Base-by-base conservation (phyloP, 2,113 vertebrate genomes). In the Leiothrix lutea region DNA sequence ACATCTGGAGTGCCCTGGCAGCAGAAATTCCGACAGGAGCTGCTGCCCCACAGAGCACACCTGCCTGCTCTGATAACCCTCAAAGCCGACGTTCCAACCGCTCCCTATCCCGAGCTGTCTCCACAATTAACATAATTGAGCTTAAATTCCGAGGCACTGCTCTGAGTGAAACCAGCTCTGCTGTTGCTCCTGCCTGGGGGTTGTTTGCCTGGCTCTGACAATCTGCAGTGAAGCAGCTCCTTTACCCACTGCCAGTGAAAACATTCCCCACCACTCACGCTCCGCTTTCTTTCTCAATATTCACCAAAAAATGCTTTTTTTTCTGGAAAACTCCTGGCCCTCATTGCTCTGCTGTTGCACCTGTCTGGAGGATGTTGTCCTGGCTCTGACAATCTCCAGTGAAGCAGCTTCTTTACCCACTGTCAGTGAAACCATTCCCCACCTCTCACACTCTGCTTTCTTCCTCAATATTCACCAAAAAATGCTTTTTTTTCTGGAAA, bases 191-290 rank as follows among this genome's bases (percentile, higher is more conserved):
- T 48, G 51, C 79, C 79, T 51, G 14, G 2, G 80, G 81, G 74
- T 26, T 29, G 40, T 70, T 56, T 77, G 40, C 77, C 42, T 57
- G 66, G 42, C 71, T 92, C 90, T 58, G 86, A 26, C 66, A 35
- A 25, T 18, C 62, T 61, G 62, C 74, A 88, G 26, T 4, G 51
- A 48, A 80, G 86, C 54, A 73, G n/a, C 6, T 3, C 13, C 85
- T 65, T 75, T 2, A 44, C 28, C 15, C 9, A 1, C 25, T 6
- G 17, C 4, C 79, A 69, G 15, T 19, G 40, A 85, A 72, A 42
- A 5, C 5, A 0, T 5, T 65, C 10, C 40, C 14, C 14, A 5
- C 2, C 18, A 17, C 47, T 45, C 58, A 2, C 0, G 4, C 16
- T 6, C 48, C 12, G 31, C 7, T 54, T 54, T 31, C 26, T 24